Evolutionary conservation across 2,113 vertebrate species (phyloP).

Genomic region (Anhinga rufa): DNA sequence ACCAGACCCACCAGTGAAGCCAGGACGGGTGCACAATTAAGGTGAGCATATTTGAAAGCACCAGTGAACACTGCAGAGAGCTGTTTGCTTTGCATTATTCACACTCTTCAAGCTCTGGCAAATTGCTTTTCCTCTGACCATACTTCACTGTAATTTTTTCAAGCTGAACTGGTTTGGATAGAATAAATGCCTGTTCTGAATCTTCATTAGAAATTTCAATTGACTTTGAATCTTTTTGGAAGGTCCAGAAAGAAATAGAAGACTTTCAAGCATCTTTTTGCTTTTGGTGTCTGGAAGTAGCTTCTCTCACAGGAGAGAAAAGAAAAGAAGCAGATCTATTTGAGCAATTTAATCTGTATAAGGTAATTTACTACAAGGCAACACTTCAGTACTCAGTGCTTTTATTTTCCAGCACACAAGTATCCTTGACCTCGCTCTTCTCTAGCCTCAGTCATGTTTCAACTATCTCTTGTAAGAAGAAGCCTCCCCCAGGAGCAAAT

Average conservation of each 20-base stretch:
- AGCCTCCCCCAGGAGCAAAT: not conserved
- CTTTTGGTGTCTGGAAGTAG: slow-evolving; percentile 28
- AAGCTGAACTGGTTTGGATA: slow-evolving; percentile 37
- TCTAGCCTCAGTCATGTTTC: not conserved
- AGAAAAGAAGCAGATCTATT: slow-evolving; percentile 35
- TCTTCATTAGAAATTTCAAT: slow-evolving; percentile 27
- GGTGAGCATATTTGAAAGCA: not conserved
- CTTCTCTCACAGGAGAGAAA: not conserved
- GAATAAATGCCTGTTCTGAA: slow-evolving; percentile 34
- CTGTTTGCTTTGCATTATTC: slow-evolving; percentile 20
- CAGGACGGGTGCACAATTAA: not conserved
- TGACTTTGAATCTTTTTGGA: slow-evolving; percentile 47
- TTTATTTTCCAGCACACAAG: not conserved
- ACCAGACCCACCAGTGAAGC: not conserved
- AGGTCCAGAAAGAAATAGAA: not conserved
- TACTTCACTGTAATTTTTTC: not conserved
- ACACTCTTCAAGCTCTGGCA: slow-evolving; percentile 21
- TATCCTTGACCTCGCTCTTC: not conserved
- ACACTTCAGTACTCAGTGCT: not conserved
- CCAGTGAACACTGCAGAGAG: not conserved
- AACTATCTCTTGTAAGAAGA: not conserved
- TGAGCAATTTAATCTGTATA: not conserved
- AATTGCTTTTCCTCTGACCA: not conserved
- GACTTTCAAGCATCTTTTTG: slow-evolving; percentile 4
- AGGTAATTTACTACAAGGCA: slow-evolving; percentile 7